Conservation (phyloP, 1,140 invertebrate genomes). For the Caerostris extrusa region DNA sequence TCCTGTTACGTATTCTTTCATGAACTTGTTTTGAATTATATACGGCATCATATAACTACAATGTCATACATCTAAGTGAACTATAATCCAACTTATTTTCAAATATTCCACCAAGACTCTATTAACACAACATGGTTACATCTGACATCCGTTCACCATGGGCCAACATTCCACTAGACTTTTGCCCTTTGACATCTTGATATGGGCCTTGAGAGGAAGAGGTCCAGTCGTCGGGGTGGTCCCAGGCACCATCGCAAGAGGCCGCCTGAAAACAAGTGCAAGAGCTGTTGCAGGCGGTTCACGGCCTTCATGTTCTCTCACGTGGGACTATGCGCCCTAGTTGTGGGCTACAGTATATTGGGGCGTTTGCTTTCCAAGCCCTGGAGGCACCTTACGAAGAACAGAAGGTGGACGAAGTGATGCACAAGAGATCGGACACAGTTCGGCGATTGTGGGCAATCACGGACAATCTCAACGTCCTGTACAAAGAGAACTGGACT, state of each 20-base stretch:
- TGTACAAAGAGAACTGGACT: conserved; percentile 89
- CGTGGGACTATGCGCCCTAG: conserved; percentile 91
- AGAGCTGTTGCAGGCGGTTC: conserved; percentile 90
- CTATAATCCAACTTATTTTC: not conserved
- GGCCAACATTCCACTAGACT: not conserved
- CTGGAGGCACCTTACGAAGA: conserved; percentile 89
- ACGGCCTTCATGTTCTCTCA: conserved; percentile 94
- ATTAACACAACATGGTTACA: not conserved
- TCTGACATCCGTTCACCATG: not conserved
- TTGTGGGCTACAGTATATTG: conserved; percentile 93
- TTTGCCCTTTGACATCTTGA: not conserved
- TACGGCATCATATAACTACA: not conserved
- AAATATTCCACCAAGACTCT: not conserved
- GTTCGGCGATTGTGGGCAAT: conserved; percentile 90
- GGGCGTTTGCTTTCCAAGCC: conserved; percentile 90
- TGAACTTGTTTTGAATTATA: not conserved
- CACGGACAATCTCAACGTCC: conserved; percentile 86
- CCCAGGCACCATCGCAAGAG: not conserved
- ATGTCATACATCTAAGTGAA: not conserved
- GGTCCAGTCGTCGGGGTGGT: conserved; percentile 46
- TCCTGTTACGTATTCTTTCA: no score
- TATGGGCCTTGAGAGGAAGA: conserved; percentile 72
- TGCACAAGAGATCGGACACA: conserved; percentile 87
- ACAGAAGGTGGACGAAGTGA: conserved; percentile 89
- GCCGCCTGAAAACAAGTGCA: conserved; percentile 83